phyloP scores from a whole-genome alignment of 1,140 invertebrate species.

The Ceratosolen solmsi region DNA sequence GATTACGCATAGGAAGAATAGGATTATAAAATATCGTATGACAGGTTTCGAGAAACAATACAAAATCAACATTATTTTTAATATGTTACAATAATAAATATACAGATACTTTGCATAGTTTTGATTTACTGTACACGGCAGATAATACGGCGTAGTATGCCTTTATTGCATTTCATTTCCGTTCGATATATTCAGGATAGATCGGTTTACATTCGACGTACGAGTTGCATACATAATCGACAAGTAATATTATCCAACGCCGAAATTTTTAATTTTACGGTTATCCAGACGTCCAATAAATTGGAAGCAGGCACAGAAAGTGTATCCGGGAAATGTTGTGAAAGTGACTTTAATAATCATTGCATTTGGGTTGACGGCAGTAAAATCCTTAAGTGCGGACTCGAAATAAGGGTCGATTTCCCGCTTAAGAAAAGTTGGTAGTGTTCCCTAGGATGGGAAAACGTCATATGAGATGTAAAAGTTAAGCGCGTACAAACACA shows the following conservation, averaged over 20 bases:
- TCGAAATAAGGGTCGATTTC: constrained; percentile 11
- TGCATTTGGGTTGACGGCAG: constrained; percentile 16
- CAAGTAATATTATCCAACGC: not conserved
- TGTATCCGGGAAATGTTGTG: constrained; percentile 19
- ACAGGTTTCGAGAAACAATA: too few species aligned
- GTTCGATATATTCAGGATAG: not conserved
- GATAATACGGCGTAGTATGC: too few species aligned
- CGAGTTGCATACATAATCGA: not conserved
- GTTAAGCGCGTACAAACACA: not conserved
- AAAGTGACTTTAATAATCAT: constrained; percentile 28
- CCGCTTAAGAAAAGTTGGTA: not conserved
- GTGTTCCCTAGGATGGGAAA: not conserved
- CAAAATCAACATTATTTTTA: too few species aligned
- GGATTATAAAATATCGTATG: too few species aligned
- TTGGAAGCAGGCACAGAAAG: not conserved
- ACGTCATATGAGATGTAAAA: not conserved
- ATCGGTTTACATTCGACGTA: not conserved
- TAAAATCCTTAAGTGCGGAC: constrained; percentile 17
- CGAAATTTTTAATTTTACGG: constrained; percentile 37
- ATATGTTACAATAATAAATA: too few species aligned
- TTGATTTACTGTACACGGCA: too few species aligned
- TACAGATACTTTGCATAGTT: too few species aligned
- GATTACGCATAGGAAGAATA: too few species aligned
- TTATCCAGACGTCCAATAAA: not conserved
- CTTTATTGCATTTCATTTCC: constrained; percentile 6